Percentiles rank a stretch among this genome's conserved stretches.
phyloP scores from a whole-genome alignment of 2,113 vertebrate genomes.

The Chauna torquata region DNA sequence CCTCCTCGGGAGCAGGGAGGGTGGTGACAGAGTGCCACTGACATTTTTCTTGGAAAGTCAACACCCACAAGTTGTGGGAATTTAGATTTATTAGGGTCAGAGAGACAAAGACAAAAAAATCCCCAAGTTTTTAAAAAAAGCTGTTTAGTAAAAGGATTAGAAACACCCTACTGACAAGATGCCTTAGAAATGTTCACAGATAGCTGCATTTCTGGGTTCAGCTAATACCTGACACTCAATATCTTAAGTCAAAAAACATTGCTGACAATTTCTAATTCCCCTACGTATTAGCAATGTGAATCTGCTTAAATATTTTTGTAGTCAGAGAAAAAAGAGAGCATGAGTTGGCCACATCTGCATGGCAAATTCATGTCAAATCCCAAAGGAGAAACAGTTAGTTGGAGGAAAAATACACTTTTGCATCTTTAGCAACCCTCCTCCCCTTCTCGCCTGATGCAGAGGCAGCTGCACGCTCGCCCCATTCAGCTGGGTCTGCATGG shows the following conservation, averaged over 20 bases:
- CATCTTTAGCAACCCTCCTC: not conserved
- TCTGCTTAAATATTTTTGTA: constrained; percentile 47
- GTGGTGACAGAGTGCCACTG: not conserved
- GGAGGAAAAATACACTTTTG: not conserved
- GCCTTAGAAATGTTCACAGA: not conserved
- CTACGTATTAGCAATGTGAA: not conserved
- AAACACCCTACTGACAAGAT: constrained; percentile 23
- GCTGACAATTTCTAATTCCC: constrained; percentile 27
- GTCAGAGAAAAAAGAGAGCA: not conserved
- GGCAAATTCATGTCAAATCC: constrained; percentile 1
- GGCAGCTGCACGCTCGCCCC: not conserved
- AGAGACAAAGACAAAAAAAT: not conserved
- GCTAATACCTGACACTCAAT: constrained; percentile 6
- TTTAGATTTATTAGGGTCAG: constrained; percentile 20
- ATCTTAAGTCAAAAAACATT: constrained; percentile 30
- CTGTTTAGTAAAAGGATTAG: constrained; percentile 47
- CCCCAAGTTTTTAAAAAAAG: not conserved
- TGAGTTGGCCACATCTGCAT: not conserved
- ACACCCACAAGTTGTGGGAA: not conserved
- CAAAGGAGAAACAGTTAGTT: not conserved
- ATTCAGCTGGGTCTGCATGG: not conserved
- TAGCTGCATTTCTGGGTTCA: not conserved
- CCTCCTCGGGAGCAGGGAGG: not conserved
- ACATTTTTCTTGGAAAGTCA: constrained; percentile 47
- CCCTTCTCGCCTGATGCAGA: not conserved